Evolutionary conservation across 2,888 invertebrate genomes (phyloP), one percentile per base, ranked within the genome.

Genomic region (Nycteola revayana): DNA sequence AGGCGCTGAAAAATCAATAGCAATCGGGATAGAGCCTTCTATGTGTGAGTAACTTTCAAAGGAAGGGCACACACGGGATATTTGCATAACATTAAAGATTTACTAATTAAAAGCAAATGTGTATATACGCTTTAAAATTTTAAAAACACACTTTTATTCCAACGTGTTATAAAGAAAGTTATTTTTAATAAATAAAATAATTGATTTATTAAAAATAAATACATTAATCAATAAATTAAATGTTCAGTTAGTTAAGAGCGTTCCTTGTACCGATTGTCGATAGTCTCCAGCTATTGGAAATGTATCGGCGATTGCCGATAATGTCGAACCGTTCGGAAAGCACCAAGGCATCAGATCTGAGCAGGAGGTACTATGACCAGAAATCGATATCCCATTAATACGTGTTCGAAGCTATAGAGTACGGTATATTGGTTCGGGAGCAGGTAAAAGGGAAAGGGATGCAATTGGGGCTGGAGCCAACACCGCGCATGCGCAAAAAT

Each of bases 301-400:
- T 59, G 73, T 87, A 89, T 90, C 75, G 86, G 84, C 70, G 82
- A 89, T 90, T 75, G 72, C 75, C 87, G 87, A 89, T 89, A 89
- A 85, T 88, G 84, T 86, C 83, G 86, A 85, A 77, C 76, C 74
- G 84, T 89, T 89, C 86, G 87, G 87, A 88, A 89, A 88, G 68
- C 73, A 87, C 89, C 68, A 89, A 84, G 89, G 68, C 73, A 62
- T 36, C 89, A 90, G 81, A 59, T 71, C 53, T 54, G 39, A 27
- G 29, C 53, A 77, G 83, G 69, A 82, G 84, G 59, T 69, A 42
- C 38, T 37, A 48, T 84, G 81, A 87, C 78, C 80, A 84, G 85
- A 83, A 87, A 89, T 89, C 89, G 75, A 88, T 89, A 85, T 62
- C 66, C 81, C 82, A 77, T 74, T 82, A 79, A 87, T 84, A 78